Percentiles rank a stretch among this genome's conserved stretches.
phyloP scores from a whole-genome alignment of 2,888 invertebrate genomes.

The Oscheius myriophilus region DNA sequence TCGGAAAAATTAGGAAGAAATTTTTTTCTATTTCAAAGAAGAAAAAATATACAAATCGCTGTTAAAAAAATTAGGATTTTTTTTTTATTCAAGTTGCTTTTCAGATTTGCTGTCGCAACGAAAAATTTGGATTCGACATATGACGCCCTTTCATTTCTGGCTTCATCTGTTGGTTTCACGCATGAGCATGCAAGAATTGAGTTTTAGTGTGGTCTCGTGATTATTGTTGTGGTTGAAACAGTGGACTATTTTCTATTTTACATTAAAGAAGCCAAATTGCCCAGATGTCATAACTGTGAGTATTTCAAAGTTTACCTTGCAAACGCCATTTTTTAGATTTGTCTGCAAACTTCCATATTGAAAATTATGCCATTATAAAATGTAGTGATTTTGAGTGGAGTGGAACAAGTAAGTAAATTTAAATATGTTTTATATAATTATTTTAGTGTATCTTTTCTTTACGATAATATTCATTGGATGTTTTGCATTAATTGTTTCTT shows the following conservation, averaged over 20 bases:
- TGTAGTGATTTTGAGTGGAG: slow-evolving; percentile 25
- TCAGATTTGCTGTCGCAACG: slow-evolving; percentile 16
- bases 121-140: slow-evolving; percentile 4
- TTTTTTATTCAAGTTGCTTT: not conserved
- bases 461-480: slow-evolving; percentile 2
- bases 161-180: slow-evolving; percentile 1
- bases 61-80: no score
- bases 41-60: no score
- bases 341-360: no score
- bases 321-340: no score
- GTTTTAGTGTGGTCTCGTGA: slow-evolving; percentile 4
- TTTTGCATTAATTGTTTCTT: not conserved
- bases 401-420: slow-evolving; percentile 14
- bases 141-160: slow-evolving; percentile 4
- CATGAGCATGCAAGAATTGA: not conserved
- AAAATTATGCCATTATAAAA: not conserved
- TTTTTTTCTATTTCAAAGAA: no score
- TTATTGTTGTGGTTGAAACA: slow-evolving; percentile 9
- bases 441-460: slow-evolving; percentile 19
- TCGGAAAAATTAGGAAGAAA: no score
- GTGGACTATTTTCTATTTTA: slow-evolving; percentile 9
- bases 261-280: not conserved
- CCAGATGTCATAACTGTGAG: not conserved
- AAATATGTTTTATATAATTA: not conserved
- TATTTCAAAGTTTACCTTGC: not conserved